Percentiles rank a stretch among this genome's conserved stretches.
phyloP scores from a whole-genome alignment of 35 echinoderm and acorn worm genomes.

The Hemicentrotus pulcherrimus region DNA sequence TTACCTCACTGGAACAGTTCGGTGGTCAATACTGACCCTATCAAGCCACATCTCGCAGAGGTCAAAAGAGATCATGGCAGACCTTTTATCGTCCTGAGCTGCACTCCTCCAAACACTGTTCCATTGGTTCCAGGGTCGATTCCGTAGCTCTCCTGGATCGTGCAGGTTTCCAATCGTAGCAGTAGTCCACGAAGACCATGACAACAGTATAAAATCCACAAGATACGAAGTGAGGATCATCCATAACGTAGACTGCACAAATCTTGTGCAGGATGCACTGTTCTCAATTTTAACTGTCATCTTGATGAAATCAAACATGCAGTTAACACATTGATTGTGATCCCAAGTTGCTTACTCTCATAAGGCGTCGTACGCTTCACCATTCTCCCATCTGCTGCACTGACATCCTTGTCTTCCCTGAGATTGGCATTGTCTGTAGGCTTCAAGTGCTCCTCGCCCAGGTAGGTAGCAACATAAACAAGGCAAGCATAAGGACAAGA shows the following conservation, averaged over 20 bases:
- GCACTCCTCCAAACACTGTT: not conserved
- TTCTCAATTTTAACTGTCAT: conserved; percentile 26
- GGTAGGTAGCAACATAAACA: conserved; percentile 82
- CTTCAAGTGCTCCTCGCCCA: conserved; percentile 66
- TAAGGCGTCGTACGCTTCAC: conserved; percentile 40
- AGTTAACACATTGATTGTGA: not conserved
- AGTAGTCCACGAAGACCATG: conserved; percentile 1
- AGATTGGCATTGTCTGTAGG: conserved; percentile 67
- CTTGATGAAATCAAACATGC: not conserved
- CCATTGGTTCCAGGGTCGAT: conserved; percentile 1
- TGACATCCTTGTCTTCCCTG: conserved; percentile 82
- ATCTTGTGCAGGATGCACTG: conserved; percentile 1
- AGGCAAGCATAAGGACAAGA: conserved; percentile 74
- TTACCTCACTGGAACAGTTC: conserved; percentile 43
- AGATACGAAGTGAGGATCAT: conserved; percentile 45
- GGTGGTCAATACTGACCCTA: conserved; percentile 35
- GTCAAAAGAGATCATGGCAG: not conserved
- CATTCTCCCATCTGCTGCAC: conserved; percentile 54
- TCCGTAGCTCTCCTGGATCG: not conserved
- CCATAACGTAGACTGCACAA: conserved; percentile 38
- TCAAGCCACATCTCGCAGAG: conserved; percentile 7
- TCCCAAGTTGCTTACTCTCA: not conserved
- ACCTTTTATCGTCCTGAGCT: not conserved
- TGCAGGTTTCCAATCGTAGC: not conserved
- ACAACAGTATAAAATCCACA: conserved; percentile 31